Conservation (phyloP, 2,888 invertebrate species). For the Diaphora mendica region DNA sequence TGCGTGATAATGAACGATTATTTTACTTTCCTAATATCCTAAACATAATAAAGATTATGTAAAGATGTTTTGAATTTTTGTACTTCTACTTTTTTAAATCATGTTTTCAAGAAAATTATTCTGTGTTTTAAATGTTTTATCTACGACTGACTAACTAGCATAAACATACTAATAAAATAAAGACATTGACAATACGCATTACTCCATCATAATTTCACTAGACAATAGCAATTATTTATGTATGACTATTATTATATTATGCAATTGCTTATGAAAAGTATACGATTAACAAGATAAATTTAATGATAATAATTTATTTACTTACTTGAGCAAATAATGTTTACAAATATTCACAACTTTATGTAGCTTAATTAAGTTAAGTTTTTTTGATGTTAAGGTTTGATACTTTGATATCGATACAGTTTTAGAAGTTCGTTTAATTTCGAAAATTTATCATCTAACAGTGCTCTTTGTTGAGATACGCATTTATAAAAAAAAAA, state of each 20-base stretch:
- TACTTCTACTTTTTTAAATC: not conserved
- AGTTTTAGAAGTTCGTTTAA: not conserved
- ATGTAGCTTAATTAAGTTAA: too few species aligned
- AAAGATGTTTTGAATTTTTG: slow-evolving; percentile 15
- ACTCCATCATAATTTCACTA: not conserved
- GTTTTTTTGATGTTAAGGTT: not conserved
- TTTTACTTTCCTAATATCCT: slow-evolving; percentile 54
- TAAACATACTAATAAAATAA: not conserved
- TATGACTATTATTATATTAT: not conserved
- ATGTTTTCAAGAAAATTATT: not conserved
- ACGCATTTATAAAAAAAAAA: not conserved
- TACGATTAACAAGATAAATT: not conserved
- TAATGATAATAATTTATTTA: too few species aligned
- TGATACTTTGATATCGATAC: not conserved
- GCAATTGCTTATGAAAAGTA: not conserved
- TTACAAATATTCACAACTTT: too few species aligned
- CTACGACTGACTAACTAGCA: not conserved
- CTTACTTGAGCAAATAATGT: too few species aligned
- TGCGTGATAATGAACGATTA: slow-evolving; percentile 74
- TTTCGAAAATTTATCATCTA: not conserved
- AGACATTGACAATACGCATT: not conserved
- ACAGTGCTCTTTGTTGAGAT: not conserved
- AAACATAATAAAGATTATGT: slow-evolving; percentile 37
- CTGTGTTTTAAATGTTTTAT: not conserved
- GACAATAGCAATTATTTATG: not conserved